phyloP scores from a whole-genome alignment of 2,888 invertebrate species.

The Sarcophaga caerulescens region DNA sequence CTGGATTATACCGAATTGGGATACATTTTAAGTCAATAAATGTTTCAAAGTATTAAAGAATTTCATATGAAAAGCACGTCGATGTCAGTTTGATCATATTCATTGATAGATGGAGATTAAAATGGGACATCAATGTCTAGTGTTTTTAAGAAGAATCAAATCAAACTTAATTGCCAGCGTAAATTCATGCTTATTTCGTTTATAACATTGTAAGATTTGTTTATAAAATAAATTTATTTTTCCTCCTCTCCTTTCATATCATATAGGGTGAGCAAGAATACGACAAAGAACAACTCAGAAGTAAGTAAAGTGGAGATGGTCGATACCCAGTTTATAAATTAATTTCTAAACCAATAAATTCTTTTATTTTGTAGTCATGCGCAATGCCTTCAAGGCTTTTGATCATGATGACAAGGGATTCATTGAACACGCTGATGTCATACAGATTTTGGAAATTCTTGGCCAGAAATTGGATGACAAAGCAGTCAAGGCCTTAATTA shows the following conservation, averaged over 20 bases:
- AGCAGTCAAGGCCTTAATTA: slow-evolving; percentile 89
- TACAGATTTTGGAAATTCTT: slow-evolving; percentile 93
- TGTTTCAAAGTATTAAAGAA: too few species aligned
- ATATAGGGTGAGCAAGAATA: slow-evolving; percentile 86
- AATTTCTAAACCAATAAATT: neutral
- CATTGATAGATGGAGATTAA: too few species aligned
- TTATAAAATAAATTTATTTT: too few species aligned
- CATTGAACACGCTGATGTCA: slow-evolving; percentile 91
- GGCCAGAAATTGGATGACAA: slow-evolving; percentile 93
- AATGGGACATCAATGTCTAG: too few species aligned
- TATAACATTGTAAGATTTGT: too few species aligned
- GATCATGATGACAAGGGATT: slow-evolving; percentile 93
- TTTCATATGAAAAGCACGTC: too few species aligned
- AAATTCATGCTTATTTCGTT: too few species aligned
- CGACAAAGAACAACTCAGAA: slow-evolving; percentile 88
- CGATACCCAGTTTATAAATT: neutral
- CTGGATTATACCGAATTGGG: too few species aligned
- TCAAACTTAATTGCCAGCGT: too few species aligned
- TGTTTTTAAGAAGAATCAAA: too few species aligned
- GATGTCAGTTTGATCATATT: too few species aligned
- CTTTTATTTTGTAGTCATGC: slow-evolving; percentile 84
- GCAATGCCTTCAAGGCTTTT: slow-evolving; percentile 95
- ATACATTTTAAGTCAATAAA: too few species aligned
- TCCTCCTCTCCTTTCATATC: neutral
- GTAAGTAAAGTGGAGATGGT: slow-evolving; percentile 82